Evolutionary conservation across 2,888 invertebrate species (phyloP), one percentile per base, ranked within the genome.

Genomic region (Rotaria macrura): DNA sequence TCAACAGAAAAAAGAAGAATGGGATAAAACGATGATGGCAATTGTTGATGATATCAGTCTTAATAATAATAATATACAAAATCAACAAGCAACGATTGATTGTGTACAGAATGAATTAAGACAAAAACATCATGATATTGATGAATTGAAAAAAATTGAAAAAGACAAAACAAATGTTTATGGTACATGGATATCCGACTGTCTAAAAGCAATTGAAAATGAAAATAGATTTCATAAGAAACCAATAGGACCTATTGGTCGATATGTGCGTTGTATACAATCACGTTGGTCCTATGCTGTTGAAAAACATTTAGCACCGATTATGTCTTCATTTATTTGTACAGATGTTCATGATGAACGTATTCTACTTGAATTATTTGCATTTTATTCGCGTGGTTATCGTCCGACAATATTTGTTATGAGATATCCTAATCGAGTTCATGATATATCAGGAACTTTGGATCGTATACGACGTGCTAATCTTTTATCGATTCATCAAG

Each of bases 321-420:
- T 84, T 6, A 79, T 86, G 43, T 38, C 47, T 17, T 52, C 86
- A n/a, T 86, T 86, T 86, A 74, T 86, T 47, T 86, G 86, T 49
- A 43, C 74, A 12, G 49, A 57, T 43, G 38, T n/a, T 74, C 84
- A 86, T 9, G 86, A 86, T 57, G 86, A 86, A 86, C 25, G 20
- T 17, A 49, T 84, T 40, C 20, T 86, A n/a, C 23, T 79, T 4
- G 25, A 79, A n/a, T 14, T 79, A 25, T 43, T 79, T 43, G 1
- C 79, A 79, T 4, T 20, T 3, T 79, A 79, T 79, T 10, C 43
- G 14, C 25, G 43, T n/a, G 43, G 43, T 25, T 65, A 65, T 34
- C 79, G 74, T 74, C 47, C 79, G 79, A 47, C 55, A 20, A 74
- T 34, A 43, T 79, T 29, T 38, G 40, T 23, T 12, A 43, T 5